phyloP scores from a whole-genome alignment of 2,888 invertebrate species.

The Pseudanteris insignis region DNA sequence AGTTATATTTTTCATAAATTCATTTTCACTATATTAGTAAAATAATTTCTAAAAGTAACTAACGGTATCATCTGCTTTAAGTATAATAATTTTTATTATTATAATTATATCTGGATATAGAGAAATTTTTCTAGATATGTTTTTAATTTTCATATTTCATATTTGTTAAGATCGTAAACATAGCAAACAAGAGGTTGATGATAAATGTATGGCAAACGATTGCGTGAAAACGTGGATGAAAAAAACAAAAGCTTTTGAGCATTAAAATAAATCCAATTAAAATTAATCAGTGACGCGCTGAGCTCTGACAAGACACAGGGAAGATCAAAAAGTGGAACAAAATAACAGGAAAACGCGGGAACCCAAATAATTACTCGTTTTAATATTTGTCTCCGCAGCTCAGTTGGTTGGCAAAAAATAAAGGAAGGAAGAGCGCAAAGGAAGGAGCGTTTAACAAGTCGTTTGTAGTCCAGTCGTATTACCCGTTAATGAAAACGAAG shows the following conservation, averaged over 20 bases:
- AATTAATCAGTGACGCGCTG: conserved; percentile 9
- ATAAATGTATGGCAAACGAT: no score
- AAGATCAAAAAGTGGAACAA: conserved; percentile 9
- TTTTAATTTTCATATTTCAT: no score
- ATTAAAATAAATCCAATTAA: conserved; percentile 13
- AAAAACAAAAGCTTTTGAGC: not conserved
- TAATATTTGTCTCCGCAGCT: conserved; percentile 37
- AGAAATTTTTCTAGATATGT: no score
- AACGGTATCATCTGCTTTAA: no score
- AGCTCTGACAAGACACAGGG: conserved; percentile 9
- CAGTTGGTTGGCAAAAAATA: conserved; percentile 10
- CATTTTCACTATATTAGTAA: no score
- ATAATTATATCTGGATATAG: no score
- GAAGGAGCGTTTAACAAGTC: conserved; percentile 59
- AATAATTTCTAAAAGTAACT: no score
- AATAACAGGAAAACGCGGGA: conserved; percentile 3
- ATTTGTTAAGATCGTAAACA: no score
- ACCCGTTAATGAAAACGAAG: conserved; percentile 64
- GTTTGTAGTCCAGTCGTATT: conserved; percentile 61
- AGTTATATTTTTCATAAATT: no score
- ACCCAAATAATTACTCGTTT: conserved; percentile 31
- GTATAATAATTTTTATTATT: no score
- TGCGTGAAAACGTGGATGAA: not conserved
- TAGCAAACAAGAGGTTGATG: no score
- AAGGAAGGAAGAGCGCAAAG: conserved; percentile 7